Evolutionary conservation across 1,140 invertebrate species (phyloP).

Genomic region (Leptestheria dahalacensis): DNA sequence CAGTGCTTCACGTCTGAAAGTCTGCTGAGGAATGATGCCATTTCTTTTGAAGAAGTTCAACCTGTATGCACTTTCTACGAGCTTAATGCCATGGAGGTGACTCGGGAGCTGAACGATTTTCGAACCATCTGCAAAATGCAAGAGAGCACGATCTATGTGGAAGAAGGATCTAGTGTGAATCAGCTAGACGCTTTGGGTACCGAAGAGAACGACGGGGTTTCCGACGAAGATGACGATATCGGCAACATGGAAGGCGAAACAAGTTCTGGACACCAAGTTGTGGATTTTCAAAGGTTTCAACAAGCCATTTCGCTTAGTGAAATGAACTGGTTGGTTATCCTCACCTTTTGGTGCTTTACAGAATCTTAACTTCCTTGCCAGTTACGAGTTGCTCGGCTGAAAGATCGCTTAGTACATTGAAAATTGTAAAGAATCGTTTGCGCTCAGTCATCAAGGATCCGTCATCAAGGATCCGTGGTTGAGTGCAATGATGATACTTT

Average conservation of each 20-base stretch:
- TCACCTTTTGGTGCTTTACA: neutral
- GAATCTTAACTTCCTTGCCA: neutral
- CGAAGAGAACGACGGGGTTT: neutral
- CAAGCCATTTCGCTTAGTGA: conserved; percentile 3
- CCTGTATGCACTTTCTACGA: neutral
- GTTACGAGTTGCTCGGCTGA: conserved; percentile 1
- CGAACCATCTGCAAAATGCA: neutral
- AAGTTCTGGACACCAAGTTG: neutral
- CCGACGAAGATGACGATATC: neutral
- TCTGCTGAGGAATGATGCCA: neutral
- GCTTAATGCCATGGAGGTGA: neutral
- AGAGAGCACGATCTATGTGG: neutral
- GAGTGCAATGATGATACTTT: neutral
- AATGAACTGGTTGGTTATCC: conserved; percentile 3
- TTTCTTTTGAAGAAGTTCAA: neutral
- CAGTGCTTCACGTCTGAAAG: neutral
- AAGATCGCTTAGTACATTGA: neutral
- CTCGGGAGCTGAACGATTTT: neutral
- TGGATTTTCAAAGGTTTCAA: conserved; percentile 2
- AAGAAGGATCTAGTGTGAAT: neutral
- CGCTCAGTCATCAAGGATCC: no score
- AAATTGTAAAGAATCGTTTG: neutral
- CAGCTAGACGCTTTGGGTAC: neutral
- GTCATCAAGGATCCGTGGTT: neutral
- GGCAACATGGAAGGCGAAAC: neutral